Evolutionary conservation across 2,888 invertebrate species (phyloP), one percentile per base, ranked within the genome.

Genomic region (Eupithecia abbreviata): DNA sequence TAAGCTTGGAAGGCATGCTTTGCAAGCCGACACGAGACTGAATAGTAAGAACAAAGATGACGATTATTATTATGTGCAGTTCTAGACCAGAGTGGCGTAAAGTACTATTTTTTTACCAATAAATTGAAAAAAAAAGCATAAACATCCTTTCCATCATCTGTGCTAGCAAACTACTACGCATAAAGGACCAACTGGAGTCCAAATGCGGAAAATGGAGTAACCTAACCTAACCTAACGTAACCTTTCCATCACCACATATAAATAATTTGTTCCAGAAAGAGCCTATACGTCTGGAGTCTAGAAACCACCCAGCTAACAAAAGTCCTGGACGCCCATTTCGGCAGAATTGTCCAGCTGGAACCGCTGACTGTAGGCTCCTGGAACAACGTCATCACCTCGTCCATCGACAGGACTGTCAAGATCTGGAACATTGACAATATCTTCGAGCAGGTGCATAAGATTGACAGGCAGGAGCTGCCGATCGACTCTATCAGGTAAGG

Each of bases 361-460:
- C 97, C 98, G 0, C 93, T 99, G 62, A 98, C 98, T 0, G 96
- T 98, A 18, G 98, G 98, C 0, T 96, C 97, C 81, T 98, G 98
- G 98, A 98, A 98, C 90, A 98, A 98, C 89, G 97, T 99, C 6
- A 98, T 99, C 71, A 99, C 99, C 0, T 99, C 99, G 0, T 99
- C 99, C 0, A 99, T 99, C 71, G 99, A 99, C 91, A 96, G 99
- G 78, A 98, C 99, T 0, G 99, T 99, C 9, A 99, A 99, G 95
- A 98, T 99, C 5, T 99, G 99, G 99, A 99, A 99, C 90, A 98
- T 99, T 76, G 99, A 99, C 90, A 99, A 99, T 90, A 99, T 99
- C 82, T 98, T 99, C 87, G 99, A 99, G 88, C 98, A 99, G 91
- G 99, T 99, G 0, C 98, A 99, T 88, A 98, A 98, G 65, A 99